Evolutionary conservation across 1,140 invertebrate species (phyloP).

Genomic region (Ceratoteleas bidentatus): DNA sequence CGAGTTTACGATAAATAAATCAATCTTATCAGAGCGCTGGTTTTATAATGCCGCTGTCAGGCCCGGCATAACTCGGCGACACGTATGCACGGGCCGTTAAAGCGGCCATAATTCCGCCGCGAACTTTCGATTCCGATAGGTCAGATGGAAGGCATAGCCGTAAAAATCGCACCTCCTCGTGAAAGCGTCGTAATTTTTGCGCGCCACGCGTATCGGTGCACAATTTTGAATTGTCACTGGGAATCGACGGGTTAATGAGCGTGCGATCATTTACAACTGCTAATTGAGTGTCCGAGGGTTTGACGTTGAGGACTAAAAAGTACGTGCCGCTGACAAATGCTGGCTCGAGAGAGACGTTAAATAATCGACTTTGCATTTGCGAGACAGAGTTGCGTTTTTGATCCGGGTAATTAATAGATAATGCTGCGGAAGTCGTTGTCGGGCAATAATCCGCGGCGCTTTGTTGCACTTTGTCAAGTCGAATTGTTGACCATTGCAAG

Average conservation of each 20-base stretch:
- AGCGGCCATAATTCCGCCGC: constrained; percentile 58
- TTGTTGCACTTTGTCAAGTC: too few relatives aligned
- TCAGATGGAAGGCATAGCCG: constrained; percentile 32
- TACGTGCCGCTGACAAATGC: too few relatives aligned
- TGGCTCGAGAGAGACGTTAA: too few relatives aligned
- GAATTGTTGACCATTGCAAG: too few relatives aligned
- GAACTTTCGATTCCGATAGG: constrained; percentile 63
- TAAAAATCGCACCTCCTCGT: constrained; percentile 48
- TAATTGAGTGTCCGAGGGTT: too few relatives aligned
- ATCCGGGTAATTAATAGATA: too few relatives aligned
- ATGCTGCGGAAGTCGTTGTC: too few relatives aligned
- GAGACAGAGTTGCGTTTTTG: too few relatives aligned
- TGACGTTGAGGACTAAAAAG: too few relatives aligned
- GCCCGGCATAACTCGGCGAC: constrained; percentile 46
- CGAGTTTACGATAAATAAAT: constrained; percentile 64
- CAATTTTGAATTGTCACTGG: neutral
- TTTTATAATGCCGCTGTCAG: constrained; percentile 51
- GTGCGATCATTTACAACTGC: too few relatives aligned
- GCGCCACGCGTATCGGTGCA: constrained; percentile 27
- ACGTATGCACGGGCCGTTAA: constrained; percentile 58
- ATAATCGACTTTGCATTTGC: too few relatives aligned
- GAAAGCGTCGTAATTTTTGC: constrained; percentile 52
- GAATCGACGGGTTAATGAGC: neutral
- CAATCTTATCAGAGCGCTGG: constrained; percentile 60
- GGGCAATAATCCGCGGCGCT: too few relatives aligned